These are phyloP conservation scores for Mellilla xanthometata DNA, from an alignment of 2,888 invertebrate genomes.

Conservation along the genomic window DNA sequence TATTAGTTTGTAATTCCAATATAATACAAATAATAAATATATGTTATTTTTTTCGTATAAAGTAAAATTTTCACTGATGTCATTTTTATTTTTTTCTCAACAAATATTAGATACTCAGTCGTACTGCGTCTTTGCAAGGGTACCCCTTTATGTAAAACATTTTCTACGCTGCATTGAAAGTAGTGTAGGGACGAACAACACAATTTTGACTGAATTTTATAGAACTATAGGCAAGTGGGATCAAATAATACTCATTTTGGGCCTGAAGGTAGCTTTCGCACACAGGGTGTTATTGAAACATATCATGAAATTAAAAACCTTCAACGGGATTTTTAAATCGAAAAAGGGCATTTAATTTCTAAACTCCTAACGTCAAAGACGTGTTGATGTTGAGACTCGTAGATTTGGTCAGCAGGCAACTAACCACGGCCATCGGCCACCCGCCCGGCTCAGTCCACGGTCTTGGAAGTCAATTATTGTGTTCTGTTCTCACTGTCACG, in stretches of 20 bases:
- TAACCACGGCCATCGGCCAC: neutral
- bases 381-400: constrained; percentile 35
- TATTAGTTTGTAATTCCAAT: constrained; percentile 23
- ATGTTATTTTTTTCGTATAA: no score
- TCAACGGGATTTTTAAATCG: constrained; percentile 22
- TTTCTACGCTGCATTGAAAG: constrained; percentile 27
- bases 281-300: constrained; percentile 71
- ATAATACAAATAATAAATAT: no score
- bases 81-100: no score
- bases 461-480: constrained; percentile 21
- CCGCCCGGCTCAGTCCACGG: neutral
- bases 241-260: constrained; percentile 60
- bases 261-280: constrained; percentile 57
- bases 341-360: constrained; percentile 12
- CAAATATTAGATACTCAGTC: no score
- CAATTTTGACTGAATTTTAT: constrained; percentile 58
- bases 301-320: constrained; percentile 52
- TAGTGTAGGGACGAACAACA: constrained; percentile 28
- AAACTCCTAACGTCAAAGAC: constrained; percentile 27
- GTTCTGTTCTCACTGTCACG: constrained; percentile 21
- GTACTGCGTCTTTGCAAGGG: no score
- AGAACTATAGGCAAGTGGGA: constrained; percentile 58
- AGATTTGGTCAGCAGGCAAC: neutral
- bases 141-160: no score
- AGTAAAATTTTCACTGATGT: no score